phyloP scores from a whole-genome alignment of 1,140 invertebrate species.

The Globodera rostochiensis region DNA sequence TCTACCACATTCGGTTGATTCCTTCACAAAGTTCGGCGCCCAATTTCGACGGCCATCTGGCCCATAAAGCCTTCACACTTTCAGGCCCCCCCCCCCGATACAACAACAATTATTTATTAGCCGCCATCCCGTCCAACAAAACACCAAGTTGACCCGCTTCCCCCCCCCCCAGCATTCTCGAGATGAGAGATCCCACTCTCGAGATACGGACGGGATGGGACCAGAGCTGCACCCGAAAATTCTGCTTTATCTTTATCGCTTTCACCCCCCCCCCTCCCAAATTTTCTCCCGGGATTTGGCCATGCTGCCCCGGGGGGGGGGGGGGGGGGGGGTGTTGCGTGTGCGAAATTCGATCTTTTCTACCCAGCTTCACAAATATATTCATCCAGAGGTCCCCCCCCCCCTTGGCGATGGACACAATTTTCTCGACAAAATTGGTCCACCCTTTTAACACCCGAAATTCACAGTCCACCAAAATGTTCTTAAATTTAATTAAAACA shows the following conservation, averaged over 20 bases:
- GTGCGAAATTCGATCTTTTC: neutral
- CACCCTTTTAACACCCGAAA: no score
- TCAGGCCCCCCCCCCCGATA: neutral
- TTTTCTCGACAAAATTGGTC: no score
- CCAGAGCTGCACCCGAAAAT: neutral
- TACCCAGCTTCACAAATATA: neutral
- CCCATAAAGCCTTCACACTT: neutral
- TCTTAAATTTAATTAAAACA: no score
- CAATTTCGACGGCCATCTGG: neutral
- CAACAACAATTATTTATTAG: neutral
- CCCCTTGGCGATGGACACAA: neutral
- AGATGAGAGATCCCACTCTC: neutral
- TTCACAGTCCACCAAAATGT: no score
- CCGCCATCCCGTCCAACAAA: no score
- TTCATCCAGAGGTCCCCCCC: no score
- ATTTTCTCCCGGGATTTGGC: no score
- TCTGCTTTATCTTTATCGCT: neutral
- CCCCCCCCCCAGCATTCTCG: neutral
- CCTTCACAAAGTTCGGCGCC: no score
- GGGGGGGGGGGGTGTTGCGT: neutral
- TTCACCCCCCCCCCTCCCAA: no score
- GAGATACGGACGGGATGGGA: no score
- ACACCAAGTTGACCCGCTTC: neutral
- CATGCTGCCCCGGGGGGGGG: neutral
- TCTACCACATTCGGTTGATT: no score